These are phyloP conservation scores for Archips crataeganus DNA, from an alignment of 2,888 invertebrate species.

Conservation along the genomic window DNA sequence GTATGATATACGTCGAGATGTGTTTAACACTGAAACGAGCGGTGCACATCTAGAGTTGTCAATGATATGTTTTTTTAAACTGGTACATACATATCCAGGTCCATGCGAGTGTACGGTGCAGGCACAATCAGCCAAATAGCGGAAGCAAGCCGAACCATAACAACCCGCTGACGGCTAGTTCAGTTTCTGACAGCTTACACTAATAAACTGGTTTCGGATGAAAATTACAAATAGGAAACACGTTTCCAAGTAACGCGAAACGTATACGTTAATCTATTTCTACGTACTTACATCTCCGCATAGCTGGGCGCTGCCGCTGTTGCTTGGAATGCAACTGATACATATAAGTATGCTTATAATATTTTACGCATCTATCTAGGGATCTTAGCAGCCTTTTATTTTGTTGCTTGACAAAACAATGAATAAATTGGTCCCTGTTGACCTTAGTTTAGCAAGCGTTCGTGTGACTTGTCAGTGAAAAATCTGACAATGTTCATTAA, in stretches of 20 bases:
- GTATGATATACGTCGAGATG: conserved; percentile 41
- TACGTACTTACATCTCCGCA: conserved; percentile 29
- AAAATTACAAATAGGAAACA: conserved; percentile 68
- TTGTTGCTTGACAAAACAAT: neutral
- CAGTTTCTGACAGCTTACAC: conserved; percentile 73
- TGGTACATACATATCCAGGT: conserved; percentile 53
- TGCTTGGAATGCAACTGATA: conserved; percentile 37
- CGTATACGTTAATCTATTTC: conserved; percentile 47
- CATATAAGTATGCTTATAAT: conserved; percentile 11
- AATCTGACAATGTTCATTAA: neutral
- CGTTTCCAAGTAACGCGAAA: conserved; percentile 66
- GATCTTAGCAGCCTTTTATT: neutral
- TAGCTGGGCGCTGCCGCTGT: conserved; percentile 14
- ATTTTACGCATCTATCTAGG: neutral
- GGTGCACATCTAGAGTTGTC: conserved; percentile 63
- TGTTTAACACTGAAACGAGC: conserved; percentile 29
- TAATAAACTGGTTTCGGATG: conserved; percentile 76
- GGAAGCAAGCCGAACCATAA: conserved; percentile 79
- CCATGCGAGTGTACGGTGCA: conserved; percentile 30
- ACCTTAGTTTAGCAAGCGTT: neutral
- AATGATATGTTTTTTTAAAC: conserved; percentile 54
- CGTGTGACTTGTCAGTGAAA: neutral
- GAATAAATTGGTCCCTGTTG: neutral
- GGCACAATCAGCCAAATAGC: conserved; percentile 57
- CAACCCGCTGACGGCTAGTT: conserved; percentile 71